Conservation (phyloP, 2,888 invertebrate genomes). For the Caradrina kadenii region DNA sequence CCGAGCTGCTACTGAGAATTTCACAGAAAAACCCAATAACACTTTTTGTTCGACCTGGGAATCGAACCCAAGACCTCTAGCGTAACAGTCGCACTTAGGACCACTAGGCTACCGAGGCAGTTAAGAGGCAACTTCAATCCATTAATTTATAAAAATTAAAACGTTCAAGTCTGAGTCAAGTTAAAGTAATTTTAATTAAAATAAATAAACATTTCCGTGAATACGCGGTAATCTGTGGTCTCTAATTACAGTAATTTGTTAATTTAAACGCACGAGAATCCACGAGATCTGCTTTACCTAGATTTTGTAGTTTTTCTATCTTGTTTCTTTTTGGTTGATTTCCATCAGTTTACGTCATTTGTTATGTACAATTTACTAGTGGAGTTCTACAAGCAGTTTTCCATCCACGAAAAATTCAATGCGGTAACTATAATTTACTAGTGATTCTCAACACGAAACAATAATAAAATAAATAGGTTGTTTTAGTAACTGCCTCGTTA, state of each 20-base stretch:
- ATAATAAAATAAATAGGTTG: too few relatives aligned
- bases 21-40: too few relatives aligned
- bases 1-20: too few relatives aligned
- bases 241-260: constrained; percentile 66
- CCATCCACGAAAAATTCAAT: too few relatives aligned
- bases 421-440: too few relatives aligned
- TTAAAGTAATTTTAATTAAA: constrained; percentile 48
- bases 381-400: not conserved
- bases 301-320: constrained; percentile 41
- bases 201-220: constrained; percentile 58
- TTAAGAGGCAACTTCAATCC: not conserved
- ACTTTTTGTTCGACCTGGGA: too few relatives aligned
- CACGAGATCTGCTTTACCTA: constrained; percentile 67
- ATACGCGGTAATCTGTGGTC: constrained; percentile 65
- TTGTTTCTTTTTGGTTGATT: constrained; percentile 16
- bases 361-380: not conserved
- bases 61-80: too few relatives aligned
- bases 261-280: constrained; percentile 71
- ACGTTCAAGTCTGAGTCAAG: not conserved
- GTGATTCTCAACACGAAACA: too few relatives aligned
- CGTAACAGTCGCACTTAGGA: too few relatives aligned
- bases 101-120: too few relatives aligned
- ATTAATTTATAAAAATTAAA: not conserved
- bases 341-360: constrained; percentile 18
- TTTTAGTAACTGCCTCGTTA: too few relatives aligned